Evolutionary conservation across 2,797 vertebrate species (phyloP), one percentile per base, ranked within the genome.

Genomic region (Mormyrus proboscirostris): DNA sequence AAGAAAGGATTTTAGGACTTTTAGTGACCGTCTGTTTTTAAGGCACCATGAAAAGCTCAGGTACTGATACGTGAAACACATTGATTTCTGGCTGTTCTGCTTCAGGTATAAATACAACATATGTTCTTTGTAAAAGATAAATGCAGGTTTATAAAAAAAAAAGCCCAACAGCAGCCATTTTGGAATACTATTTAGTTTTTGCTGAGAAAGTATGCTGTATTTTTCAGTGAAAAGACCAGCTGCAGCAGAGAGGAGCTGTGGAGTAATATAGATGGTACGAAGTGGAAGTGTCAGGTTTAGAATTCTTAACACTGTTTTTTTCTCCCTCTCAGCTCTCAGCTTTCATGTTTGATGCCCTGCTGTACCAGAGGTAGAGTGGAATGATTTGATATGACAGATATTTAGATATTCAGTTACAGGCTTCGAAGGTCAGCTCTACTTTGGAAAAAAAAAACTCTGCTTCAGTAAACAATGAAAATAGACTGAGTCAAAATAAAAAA

Each of bases 331-430:
- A 76, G 55, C 79, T 22, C 9, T 47, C 85, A 85, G n/a, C 79
- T 76, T 69, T 57, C 57, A 76, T 84, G 33, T 69, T 59, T 84
- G 73, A 84, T 14, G 33, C 3, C 47, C 33, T 79, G 73, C 55
- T 87, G 57, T n/a, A 89, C 41, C 22, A 86, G 41, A 55, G 19
- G 29, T 62, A 69, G 22, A 53, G 53, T 88, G 55, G 44, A 50
- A 69, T 84, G 88, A 84, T 87, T 89, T 19, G 59, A 86, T 29
- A 88, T 84, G 86, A 89, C 73, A 84, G 90, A 87, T 7, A 83
- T 89, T 89, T 90, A 89, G 85, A 87, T 41, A 19, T 79, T 88
- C 76, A 50, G 79, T 16, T 85, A 50, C 50, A 25, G 51, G 33
- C 85, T 50, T 51, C 14, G 29, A 89, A 89, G 69, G 85, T 88